Base-by-base conservation (phyloP, 2,113 vertebrate genomes). In the Phaethon lepturus region DNA sequence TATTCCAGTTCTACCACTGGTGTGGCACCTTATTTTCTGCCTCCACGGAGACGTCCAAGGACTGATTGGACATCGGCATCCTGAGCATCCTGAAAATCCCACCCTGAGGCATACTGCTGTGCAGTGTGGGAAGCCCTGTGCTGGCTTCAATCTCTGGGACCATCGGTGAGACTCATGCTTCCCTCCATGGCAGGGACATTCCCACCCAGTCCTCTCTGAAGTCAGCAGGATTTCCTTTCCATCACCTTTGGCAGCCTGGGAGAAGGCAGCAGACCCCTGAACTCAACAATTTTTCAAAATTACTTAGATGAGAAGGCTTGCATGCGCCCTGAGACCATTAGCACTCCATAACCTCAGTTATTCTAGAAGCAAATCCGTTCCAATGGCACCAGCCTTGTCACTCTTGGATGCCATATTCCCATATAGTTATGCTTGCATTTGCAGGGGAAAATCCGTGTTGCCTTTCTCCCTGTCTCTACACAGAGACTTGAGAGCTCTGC, bases 131-230 rank as follows among this genome's bases (percentile, higher is more conserved):
- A 60, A 91, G 8, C 4, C 45, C 67, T 60, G 14, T 40, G 11
- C 45, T 82, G 24, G 24, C 18, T 93, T 89, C 24, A 52, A 35
- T 15, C 24, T 28, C 11, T 58, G 38, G 18, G 11, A 64, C 33
- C 8, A 35, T 16, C 1, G 1, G 8, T 60, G 35, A 87, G 13
- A 52, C 6, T 67, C 26, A 9, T 2, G 2, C 5, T 67, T 68
- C 19, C 42, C 33, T 81, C 14, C 14, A 20, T 0, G 0, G 23
- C 22, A 71, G 64, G 16, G 24, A 33, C 4, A 2, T 38, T 86
- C 13, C 18, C 26, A 60, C 7, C 2, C 6, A 45, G 38, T 69
- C 15, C 7, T 26, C 53, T 55, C 17, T 62, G 18, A 79, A 66
- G 29, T 55, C 53, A 85, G 31, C 7, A 44, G 35, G 11, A 64